Evolutionary conservation across 2,113 vertebrate species (phyloP).

Genomic region (Ploceus nigricollis): DNA sequence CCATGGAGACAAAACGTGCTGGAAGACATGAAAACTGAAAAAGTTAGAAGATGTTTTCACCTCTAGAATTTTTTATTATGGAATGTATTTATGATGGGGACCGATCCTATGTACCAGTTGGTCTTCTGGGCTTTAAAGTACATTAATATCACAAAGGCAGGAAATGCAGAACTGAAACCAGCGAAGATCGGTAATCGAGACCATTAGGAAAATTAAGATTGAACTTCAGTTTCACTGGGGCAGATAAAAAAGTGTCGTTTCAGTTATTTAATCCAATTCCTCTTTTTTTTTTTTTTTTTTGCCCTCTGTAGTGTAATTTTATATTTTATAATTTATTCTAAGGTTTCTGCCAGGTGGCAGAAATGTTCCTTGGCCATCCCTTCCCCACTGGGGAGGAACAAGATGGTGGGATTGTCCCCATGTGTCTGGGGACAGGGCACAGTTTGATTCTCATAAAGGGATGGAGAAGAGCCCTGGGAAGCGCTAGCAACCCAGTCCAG

Average conservation of each 20-base stretch:
- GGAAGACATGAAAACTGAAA: background rate
- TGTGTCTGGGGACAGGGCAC: background rate
- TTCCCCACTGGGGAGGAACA: background rate
- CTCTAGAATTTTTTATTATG: background rate
- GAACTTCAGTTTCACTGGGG: background rate
- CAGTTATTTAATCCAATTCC: background rate
- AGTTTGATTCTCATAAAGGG: background rate
- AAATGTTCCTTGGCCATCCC: background rate
- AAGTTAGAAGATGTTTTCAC: background rate
- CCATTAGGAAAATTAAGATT: background rate
- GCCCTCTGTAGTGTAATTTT: background rate
- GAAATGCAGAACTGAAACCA: background rate
- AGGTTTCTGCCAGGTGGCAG: background rate
- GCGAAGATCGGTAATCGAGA: background rate
- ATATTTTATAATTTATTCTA: background rate
- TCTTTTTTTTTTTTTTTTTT: background rate
- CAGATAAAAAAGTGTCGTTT: background rate
- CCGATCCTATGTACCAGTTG: background rate
- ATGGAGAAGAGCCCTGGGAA: conserved; percentile 2
- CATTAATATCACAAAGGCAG: background rate
- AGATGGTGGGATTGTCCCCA: background rate
- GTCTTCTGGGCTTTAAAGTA: background rate
- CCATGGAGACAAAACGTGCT: conserved; percentile 13
- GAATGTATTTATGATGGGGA: background rate
- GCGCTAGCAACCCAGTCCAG: background rate